Conservation (phyloP, 2,888 invertebrate species). For the Acleris cristana region DNA sequence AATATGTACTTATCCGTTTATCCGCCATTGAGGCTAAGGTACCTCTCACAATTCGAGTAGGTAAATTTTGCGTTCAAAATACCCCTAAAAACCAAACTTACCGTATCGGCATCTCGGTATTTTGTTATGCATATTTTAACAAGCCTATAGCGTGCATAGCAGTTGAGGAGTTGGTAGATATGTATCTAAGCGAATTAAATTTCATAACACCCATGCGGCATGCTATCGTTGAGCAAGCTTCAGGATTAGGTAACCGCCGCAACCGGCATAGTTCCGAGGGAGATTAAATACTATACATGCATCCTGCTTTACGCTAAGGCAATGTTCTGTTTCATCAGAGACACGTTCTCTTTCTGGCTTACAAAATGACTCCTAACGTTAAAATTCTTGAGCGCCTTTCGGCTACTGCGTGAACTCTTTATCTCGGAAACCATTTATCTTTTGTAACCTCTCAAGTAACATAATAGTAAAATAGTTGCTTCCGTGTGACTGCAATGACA, state of each 20-base stretch:
- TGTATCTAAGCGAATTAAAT: conserved; percentile 48
- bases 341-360: conserved; percentile 47
- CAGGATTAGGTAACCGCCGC: conserved; percentile 66
- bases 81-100: no score
- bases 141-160: background rate
- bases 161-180: conserved; percentile 17
- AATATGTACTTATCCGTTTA: no score
- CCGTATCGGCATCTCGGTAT: no score
- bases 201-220: conserved; percentile 59
- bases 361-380: conserved; percentile 35
- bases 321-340: conserved; percentile 51
- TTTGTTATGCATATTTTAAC: no score
- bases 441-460: background rate
- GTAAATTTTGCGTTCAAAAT: no score
- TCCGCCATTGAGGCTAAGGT: no score
- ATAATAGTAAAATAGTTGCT: background rate
- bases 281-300: conserved; percentile 58
- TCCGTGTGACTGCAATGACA: background rate
- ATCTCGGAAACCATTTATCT: background rate
- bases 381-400: background rate
- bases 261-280: conserved; percentile 68
- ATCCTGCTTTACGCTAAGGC: conserved; percentile 60
- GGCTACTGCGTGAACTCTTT: no score
- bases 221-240: conserved; percentile 60
- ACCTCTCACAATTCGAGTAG: no score